Conservation (phyloP, 2,888 invertebrate genomes). For the Amphipoea oculea region DNA sequence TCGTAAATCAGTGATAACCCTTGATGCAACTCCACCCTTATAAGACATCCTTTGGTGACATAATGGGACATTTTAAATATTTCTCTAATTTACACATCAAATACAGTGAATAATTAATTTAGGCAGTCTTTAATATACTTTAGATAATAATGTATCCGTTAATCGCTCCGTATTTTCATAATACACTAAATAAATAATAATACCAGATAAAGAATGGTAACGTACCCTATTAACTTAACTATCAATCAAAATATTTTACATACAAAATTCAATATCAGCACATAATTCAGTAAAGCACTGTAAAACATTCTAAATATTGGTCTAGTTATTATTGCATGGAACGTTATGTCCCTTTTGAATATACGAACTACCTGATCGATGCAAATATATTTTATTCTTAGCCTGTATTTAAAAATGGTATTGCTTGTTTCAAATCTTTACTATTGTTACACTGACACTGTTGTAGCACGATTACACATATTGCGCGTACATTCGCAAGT, state of each 20-base stretch:
- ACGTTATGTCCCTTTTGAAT: slow-evolving; percentile 74
- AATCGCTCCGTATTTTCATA: slow-evolving; percentile 83
- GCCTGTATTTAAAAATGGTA: slow-evolving; percentile 71
- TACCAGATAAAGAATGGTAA: slow-evolving; percentile 88
- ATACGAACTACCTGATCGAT: slow-evolving; percentile 81
- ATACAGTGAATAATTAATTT: slow-evolving; percentile 88
- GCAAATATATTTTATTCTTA: slow-evolving; percentile 74
- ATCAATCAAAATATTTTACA: slow-evolving; percentile 81
- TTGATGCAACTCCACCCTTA: slow-evolving; percentile 46
- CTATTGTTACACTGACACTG: slow-evolving; percentile 57
- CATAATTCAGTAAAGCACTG: slow-evolving; percentile 87
- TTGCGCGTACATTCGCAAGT: slow-evolving; percentile 29
- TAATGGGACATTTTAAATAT: slow-evolving; percentile 78
- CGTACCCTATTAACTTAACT: slow-evolving; percentile 84
- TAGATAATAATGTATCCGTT: slow-evolving; percentile 83
- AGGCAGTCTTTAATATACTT: slow-evolving; percentile 90
- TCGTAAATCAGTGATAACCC: slow-evolving; percentile 35
- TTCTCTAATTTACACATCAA: slow-evolving; percentile 82
- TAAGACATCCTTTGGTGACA: slow-evolving; percentile 63
- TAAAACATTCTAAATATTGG: slow-evolving; percentile 90
- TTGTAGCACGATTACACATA: slow-evolving; percentile 41
- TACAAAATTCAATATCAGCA: slow-evolving; percentile 86
- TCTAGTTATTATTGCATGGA: slow-evolving; percentile 88
- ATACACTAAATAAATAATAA: slow-evolving; percentile 86
- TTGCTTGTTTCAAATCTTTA: slow-evolving; percentile 63